A percentile compares a stretch with the other conserved stretches of the same genome.
phyloP scores from a whole-genome alignment of 1,140 invertebrate genomes.

The Drosophila miranda region DNA sequence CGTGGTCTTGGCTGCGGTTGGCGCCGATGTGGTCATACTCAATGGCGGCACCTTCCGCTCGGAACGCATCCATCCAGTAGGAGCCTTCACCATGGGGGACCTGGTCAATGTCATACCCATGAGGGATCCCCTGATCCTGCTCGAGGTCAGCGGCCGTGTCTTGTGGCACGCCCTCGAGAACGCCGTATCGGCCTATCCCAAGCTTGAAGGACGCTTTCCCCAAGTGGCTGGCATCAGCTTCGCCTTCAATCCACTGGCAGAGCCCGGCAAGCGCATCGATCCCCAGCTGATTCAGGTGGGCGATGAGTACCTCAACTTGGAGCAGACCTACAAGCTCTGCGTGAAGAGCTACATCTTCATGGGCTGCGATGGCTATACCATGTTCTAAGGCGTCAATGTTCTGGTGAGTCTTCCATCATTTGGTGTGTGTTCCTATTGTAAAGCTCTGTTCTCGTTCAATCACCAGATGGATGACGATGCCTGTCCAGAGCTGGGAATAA shows the following conservation, averaged over 20 bases:
- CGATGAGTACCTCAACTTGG: slow-evolving; percentile 89
- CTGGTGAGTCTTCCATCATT: slow-evolving; percentile 84
- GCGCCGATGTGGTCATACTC: slow-evolving; percentile 91
- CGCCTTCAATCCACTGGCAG: slow-evolving; percentile 90
- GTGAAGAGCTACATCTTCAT: slow-evolving; percentile 91
- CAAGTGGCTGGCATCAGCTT: slow-evolving; percentile 91
- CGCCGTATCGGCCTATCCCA: slow-evolving; percentile 88
- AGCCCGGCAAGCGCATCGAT: slow-evolving; percentile 88
- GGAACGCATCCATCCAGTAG: slow-evolving; percentile 88
- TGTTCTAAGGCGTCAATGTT: slow-evolving; percentile 87
- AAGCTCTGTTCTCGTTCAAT: neutral
- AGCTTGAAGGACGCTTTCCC: slow-evolving; percentile 91
- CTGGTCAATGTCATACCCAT: slow-evolving; percentile 92
- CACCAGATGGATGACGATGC: slow-evolving; percentile 90
- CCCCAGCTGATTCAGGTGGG: slow-evolving; percentile 90
- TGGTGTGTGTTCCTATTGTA: neutral
- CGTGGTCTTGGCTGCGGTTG: slow-evolving; percentile 91
- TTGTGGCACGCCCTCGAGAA: slow-evolving; percentile 92
- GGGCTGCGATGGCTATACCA: slow-evolving; percentile 93
- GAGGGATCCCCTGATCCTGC: slow-evolving; percentile 91
- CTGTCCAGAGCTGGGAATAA: slow-evolving; percentile 90
- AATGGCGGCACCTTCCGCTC: slow-evolving; percentile 90
- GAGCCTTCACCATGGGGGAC: slow-evolving; percentile 92
- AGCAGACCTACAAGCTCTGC: slow-evolving; percentile 89
- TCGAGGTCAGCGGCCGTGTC: slow-evolving; percentile 86